Evolutionary conservation across 2,113 vertebrate species (phyloP), one percentile per base, ranked within the genome.

Genomic region (Sakesphorus luctuosus): DNA sequence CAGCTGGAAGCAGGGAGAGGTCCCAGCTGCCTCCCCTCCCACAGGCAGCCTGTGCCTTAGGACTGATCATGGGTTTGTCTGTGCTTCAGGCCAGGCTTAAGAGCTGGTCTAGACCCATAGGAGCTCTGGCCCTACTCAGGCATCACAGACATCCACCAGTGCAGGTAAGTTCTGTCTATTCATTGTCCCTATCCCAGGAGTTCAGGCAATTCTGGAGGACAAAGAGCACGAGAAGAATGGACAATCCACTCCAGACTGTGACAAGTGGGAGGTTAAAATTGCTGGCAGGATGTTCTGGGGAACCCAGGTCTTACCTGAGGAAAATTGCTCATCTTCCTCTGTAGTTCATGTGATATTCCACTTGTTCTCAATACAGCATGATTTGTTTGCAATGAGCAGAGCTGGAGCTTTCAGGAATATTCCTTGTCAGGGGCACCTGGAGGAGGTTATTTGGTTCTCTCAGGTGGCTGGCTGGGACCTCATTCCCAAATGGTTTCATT

Each of bases 391-490:
- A 67, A 38, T 28, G 28, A 19, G 75, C 49, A 63, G 43, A 86
- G 26, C 49, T 29, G 67, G 63, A 86, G 14, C 65, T 92, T 90
- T 86, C 89, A 52, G 68, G 78, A 44, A 38, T 38, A 11, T 29
- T 92, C 33, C 29, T 35, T 81, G 68, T 74, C 79, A 90, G 83
- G 72, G 78, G 55, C 24, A 81, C 46, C 76, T 67, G n/a, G 26
- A 75, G 61, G 56, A 95, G 80, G 56, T 38, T 71, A 71, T 87
- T 71, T 28, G 9, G 47, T 59, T 92, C 53, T 74, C 63, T 62
- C 26, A n/a, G 73, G 59, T 92, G 86, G 65, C 52, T 87, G 76
- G 89, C 89, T 86, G 76, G 29, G 52, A 56, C 11, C 12, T 87
- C 6, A 4, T 2, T 65, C 52, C 68, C 81, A 61, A 80, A 9